phyloP scores from a whole-genome alignment of 2,888 invertebrate genomes.

The Metacarcinus magister region DNA sequence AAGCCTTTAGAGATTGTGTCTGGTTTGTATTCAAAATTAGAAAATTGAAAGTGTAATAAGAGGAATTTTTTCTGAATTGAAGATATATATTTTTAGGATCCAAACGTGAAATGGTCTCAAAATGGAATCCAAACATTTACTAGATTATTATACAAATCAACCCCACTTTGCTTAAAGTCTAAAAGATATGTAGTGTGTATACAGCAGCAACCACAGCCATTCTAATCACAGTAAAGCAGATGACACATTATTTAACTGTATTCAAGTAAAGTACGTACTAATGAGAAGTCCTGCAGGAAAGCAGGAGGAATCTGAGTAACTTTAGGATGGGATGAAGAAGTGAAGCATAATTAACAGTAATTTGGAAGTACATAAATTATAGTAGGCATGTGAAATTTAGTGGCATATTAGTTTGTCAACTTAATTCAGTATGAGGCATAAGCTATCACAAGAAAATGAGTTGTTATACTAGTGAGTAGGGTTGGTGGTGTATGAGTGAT shows the following conservation, averaged over 20 bases:
- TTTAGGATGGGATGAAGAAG: not conserved
- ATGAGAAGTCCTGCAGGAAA: not conserved
- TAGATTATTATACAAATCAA: not conserved
- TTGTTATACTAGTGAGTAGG: slow-evolving; percentile 31
- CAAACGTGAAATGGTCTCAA: not conserved
- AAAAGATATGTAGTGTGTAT: not conserved
- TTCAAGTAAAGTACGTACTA: not conserved
- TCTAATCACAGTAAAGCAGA: not conserved
- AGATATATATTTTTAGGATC: not conserved
- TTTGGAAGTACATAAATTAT: not conserved
- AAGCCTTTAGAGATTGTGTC: no score
- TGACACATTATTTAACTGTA: not conserved
- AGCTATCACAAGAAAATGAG: not conserved
- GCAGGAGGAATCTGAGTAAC: not conserved
- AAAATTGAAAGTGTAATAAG: no score
- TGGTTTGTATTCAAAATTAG: no score
- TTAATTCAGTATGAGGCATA: not conserved
- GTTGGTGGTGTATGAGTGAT: slow-evolving; percentile 38
- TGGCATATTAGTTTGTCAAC: not conserved
- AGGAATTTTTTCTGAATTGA: no score
- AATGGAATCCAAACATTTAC: slow-evolving; percentile 26
- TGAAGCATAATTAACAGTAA: not conserved
- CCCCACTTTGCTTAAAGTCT: not conserved
- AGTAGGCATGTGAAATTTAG: not conserved
- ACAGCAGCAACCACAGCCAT: not conserved